Percentiles rank a stretch among this genome's conserved stretches.
Conservation (phyloP, 2,113 vertebrate species). For the Podilymbus podiceps region DNA sequence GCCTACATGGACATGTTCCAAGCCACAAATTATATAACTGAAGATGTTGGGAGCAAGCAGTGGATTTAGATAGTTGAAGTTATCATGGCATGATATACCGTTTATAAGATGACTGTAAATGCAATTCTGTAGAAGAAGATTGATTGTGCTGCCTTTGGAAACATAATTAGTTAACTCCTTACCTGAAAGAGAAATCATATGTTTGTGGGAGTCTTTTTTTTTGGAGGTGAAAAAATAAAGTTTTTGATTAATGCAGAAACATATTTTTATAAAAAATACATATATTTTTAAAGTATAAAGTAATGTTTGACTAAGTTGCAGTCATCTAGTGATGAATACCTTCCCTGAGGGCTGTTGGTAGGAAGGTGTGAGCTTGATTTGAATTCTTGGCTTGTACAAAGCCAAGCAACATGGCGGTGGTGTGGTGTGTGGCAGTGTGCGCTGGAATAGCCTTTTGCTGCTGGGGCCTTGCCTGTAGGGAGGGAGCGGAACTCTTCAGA, state of each 20-base stretch:
- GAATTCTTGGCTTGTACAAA: background rate
- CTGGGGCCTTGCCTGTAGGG: background rate
- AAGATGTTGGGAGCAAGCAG: background rate
- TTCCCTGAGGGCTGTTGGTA: background rate
- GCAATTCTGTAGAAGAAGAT: background rate
- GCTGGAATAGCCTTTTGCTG: background rate
- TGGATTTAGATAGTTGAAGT: background rate
- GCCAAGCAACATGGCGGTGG: background rate
- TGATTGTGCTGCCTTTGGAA: background rate
- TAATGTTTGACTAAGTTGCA: background rate
- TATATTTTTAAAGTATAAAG: background rate
- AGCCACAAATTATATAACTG: background rate
- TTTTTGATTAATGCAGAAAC: background rate
- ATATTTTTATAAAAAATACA: background rate
- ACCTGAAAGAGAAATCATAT: background rate
- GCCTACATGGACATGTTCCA: background rate
- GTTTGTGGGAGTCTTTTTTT: background rate
- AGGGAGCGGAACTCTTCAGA: background rate
- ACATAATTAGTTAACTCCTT: background rate
- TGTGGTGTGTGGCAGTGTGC: background rate
- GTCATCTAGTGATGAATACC: background rate
- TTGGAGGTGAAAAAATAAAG: background rate
- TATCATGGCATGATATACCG: background rate
- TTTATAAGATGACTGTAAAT: background rate
- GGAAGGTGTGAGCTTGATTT: background rate